These are phyloP conservation scores for Planiliza haematocheilus DNA, from an alignment of 2,113 vertebrate species.

Conservation along the genomic window DNA sequence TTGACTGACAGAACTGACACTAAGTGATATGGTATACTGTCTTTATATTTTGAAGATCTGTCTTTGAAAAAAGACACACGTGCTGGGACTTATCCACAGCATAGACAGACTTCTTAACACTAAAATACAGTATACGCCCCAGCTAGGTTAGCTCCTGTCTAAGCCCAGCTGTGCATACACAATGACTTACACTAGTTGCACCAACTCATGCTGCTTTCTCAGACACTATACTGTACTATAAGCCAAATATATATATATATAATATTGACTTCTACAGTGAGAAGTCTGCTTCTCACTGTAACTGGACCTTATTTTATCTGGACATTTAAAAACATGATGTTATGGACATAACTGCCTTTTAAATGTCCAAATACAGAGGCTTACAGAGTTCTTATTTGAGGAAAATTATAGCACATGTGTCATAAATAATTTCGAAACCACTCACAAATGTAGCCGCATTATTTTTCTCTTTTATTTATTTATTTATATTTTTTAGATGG, in stretches of 20 bases:
- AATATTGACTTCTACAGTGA: too few relatives aligned
- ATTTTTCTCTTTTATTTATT: too few relatives aligned
- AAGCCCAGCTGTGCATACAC: slow-evolving; percentile 2
- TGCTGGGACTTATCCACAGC: slow-evolving; percentile 29
- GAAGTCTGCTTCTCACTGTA: too few relatives aligned
- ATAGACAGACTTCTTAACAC: slow-evolving; percentile 26
- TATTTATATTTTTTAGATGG: too few relatives aligned
- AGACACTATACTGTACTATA: background rate
- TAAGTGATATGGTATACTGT: slow-evolving; percentile 46
- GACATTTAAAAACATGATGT: too few relatives aligned
- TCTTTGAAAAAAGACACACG: slow-evolving; percentile 52
- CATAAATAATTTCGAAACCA: too few relatives aligned
- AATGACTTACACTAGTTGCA: slow-evolving; percentile 2
- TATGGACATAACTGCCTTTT: too few relatives aligned
- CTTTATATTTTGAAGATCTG: slow-evolving; percentile 50
- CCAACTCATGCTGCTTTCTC: background rate
- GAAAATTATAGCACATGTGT: too few relatives aligned
- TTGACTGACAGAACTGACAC: slow-evolving; percentile 44
- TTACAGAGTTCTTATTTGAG: too few relatives aligned
- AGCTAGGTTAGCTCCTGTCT: slow-evolving; percentile 16
- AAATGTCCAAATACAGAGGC: too few relatives aligned
- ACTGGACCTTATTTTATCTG: too few relatives aligned
- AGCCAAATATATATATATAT: background rate
- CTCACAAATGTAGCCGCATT: too few relatives aligned
- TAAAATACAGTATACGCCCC: slow-evolving; percentile 24